Base-by-base conservation (phyloP, 2,888 invertebrate genomes). In the Matsumyia berberina region DNA sequence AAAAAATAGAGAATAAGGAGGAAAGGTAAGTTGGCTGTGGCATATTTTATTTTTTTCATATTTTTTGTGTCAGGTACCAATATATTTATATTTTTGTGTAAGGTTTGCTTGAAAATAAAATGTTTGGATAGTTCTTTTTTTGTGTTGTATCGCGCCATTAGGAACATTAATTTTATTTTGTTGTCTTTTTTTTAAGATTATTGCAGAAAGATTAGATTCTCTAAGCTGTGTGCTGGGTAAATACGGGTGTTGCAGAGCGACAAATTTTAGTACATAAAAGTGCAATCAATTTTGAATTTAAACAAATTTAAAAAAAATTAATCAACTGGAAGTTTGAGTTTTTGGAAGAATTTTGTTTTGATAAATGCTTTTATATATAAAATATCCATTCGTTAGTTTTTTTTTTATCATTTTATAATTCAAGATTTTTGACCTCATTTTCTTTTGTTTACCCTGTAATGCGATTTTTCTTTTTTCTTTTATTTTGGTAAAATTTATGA, bases 71-170 rank as follows among this genome's bases (percentile, higher is more conserved):
- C 85, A 85, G 85, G 85, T 85, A 85, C 85, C 85, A 86, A 69
- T 86, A 78, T 86, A 70, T 87, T 79, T 77, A 70, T 86, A 86
- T 78, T 85, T 86, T 86, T 86, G 80, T 76, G 64, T 69, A 86
- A 66, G 60, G 86, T 80, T 87, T 81, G 86, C 86, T 86, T 87
- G 86, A 87, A 24, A 87, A 87, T 87, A 81, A 86, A 88, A 88
- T 89, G 87, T 87, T 87, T 87, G 88, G 90, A 89, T 90, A 87
- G 73, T 76, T 15, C 57, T 44, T 60, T 74, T 86, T 17, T 80
- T 69, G 69, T 77, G 79, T 58, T 86, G 67, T 83, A 80, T 87
- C 58, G 69, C 73, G 72, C 73, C 74, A 60, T 87, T 81, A 85
- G 74, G 86, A 86, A 86, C 86, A 86, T 86, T 83, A 82, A 58